Evolutionary conservation across 2,888 invertebrate species (phyloP).

Genomic region (Oxytorus armatus): DNA sequence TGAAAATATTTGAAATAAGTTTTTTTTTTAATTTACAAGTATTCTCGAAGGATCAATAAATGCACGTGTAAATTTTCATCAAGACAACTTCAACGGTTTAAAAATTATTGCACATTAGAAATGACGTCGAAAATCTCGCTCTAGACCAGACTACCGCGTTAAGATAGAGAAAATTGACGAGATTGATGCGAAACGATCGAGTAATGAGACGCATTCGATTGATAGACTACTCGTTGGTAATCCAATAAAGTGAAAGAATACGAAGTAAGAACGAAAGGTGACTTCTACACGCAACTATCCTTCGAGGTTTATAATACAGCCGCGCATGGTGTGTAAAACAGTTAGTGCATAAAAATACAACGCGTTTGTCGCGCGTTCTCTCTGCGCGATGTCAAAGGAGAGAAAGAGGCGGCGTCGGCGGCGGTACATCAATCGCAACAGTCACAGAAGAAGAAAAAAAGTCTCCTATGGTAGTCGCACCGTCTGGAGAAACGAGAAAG

Average conservation of each 20-base stretch:
- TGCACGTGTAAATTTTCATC: too few species aligned
- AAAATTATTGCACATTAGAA: too few species aligned
- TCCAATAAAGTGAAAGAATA: slow-evolving; percentile 54
- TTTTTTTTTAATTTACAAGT: too few species aligned
- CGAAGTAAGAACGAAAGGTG: slow-evolving; percentile 40
- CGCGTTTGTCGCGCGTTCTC: slow-evolving; percentile 63
- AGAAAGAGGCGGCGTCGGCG: slow-evolving; percentile 54
- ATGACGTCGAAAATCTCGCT: too few species aligned
- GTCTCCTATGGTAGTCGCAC: slow-evolving; percentile 57
- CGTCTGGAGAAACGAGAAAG: slow-evolving; percentile 51
- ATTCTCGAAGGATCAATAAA: too few species aligned
- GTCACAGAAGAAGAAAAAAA: slow-evolving; percentile 52
- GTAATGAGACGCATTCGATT: slow-evolving; percentile 62
- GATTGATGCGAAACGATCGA: slow-evolving; percentile 41
- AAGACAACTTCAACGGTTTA: too few species aligned
- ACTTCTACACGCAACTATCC: slow-evolving; percentile 21
- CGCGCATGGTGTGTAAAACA: slow-evolving; percentile 20
- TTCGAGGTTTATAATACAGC: slow-evolving; percentile 30
- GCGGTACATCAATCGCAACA: slow-evolving; percentile 71
- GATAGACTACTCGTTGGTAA: slow-evolving; percentile 59
- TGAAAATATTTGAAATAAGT: too few species aligned
- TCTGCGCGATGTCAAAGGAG: slow-evolving; percentile 40
- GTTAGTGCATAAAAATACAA: slow-evolving; percentile 62
- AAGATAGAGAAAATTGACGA: slow-evolving; percentile 33
- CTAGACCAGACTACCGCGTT: too few species aligned